Percentiles rank a stretch among this genome's conserved stretches.
phyloP scores from a whole-genome alignment of 2,797 vertebrate genomes.

The Fistularia commersonii region DNA sequence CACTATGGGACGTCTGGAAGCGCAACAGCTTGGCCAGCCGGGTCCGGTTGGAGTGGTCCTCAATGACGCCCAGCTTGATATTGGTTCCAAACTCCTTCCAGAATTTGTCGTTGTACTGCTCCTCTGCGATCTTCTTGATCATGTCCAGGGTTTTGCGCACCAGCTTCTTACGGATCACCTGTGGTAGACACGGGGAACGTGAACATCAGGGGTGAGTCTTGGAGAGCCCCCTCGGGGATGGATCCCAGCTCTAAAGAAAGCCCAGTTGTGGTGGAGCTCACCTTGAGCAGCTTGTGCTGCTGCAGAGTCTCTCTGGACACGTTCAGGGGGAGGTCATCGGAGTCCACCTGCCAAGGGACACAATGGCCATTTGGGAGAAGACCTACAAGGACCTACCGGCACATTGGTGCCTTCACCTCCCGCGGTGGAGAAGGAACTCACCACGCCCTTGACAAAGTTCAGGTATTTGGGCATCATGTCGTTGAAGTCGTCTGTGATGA shows the following conservation, averaged over 20 bases:
- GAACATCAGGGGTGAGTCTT: no score
- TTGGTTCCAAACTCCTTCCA: slow-evolving; percentile 99
- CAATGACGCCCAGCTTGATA: slow-evolving; percentile 97
- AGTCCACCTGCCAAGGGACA: slow-evolving; percentile 84
- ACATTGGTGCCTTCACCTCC: not conserved
- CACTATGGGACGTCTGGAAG: slow-evolving; percentile 92
- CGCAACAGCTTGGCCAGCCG: slow-evolving; percentile 94
- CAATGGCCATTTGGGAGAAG: slow-evolving; percentile 7
- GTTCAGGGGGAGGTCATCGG: slow-evolving; percentile 96
- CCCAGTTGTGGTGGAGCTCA: slow-evolving; percentile 47
- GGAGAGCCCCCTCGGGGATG: no score
- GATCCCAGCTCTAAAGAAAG: not conserved
- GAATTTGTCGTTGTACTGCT: slow-evolving; percentile 94
- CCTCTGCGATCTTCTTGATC: slow-evolving; percentile 99
- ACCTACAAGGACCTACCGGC: not conserved
- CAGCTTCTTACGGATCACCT: slow-evolving; percentile 99
- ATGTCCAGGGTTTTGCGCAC: slow-evolving; percentile 98
- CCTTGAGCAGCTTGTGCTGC: slow-evolving; percentile 97
- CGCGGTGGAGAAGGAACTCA: slow-evolving; percentile 68
- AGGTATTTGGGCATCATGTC: slow-evolving; percentile 99
- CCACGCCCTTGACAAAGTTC: slow-evolving; percentile 96
- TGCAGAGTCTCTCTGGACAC: slow-evolving; percentile 98
- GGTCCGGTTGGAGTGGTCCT: slow-evolving; percentile 98
- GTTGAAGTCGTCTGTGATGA: slow-evolving; percentile 98
- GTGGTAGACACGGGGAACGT: not conserved